A percentile compares a stretch with the other conserved stretches of the same genome.
Conservation (phyloP, 2,888 invertebrate genomes). For the Eilema depressum region DNA sequence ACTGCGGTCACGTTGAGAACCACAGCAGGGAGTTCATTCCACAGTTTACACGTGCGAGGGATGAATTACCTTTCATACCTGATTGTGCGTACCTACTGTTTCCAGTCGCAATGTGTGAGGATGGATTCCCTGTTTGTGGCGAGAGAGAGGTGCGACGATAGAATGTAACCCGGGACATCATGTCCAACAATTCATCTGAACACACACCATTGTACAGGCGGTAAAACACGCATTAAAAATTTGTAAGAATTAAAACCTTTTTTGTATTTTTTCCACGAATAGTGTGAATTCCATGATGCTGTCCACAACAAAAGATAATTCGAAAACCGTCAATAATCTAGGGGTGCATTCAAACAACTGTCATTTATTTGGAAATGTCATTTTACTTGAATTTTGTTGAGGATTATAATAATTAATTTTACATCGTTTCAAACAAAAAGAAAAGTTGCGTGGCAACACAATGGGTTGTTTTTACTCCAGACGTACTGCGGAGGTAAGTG, state of each 20-base stretch:
- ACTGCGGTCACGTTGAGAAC: too few species aligned
- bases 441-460: constrained; percentile 54
- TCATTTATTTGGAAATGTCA: constrained; percentile 79
- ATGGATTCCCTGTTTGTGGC: too few species aligned
- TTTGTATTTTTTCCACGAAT: not conserved
- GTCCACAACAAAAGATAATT: constrained; percentile 54
- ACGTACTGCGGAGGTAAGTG: constrained; percentile 67
- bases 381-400: constrained; percentile 73
- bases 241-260: not conserved
- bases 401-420: constrained; percentile 65
- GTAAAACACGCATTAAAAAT: too few species aligned
- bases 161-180: too few species aligned
- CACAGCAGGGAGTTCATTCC: too few species aligned
- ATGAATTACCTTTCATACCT: too few species aligned
- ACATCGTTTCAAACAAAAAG: constrained; percentile 40
- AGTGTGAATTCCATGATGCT: constrained; percentile 32
- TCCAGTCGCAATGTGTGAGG: too few species aligned
- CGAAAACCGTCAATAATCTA: constrained; percentile 76
- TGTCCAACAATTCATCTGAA: too few species aligned
- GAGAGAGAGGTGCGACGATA: too few species aligned
- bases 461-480: constrained; percentile 81
- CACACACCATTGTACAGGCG: too few species aligned
- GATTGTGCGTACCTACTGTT: too few species aligned
- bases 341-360: constrained; percentile 75
- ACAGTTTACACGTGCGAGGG: too few species aligned